Evolutionary conservation across 2,113 vertebrate genomes (phyloP), one percentile per base, ranked within the genome.

Genomic region (Trachemys scripta): DNA sequence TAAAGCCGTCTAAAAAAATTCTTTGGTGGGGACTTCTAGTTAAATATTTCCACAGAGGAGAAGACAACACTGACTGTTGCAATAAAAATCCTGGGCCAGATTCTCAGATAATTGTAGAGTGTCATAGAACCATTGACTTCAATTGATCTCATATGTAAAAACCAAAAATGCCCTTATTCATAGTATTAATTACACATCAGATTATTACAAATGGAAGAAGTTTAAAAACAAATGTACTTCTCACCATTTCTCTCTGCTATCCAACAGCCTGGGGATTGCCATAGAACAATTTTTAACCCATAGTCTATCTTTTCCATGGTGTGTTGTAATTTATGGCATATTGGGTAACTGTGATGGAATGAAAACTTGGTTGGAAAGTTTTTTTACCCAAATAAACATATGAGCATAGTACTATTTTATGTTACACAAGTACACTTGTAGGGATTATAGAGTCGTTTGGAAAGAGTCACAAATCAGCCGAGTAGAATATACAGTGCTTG

Each of bases 271-370:
- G 90, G 38, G 5, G 7, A 57, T 95, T 62, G 50, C 35, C 84
- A 14, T 57, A 62, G 69, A 53, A 83, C 25, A 83, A 83, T 79
- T 95, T n/a, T 2, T 1, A 89, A 50, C 45, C 12, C 89, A 94
- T 51, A 50, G 35, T 79, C 35, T 89, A 8, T 79, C 62, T 94
- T 75, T 96, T 91, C 87, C 90, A 57, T 42, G 2, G 3, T 50
- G 10, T 38, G 65, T 91, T 95, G 78, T 90, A 92, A 27, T 94
- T 94, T 82, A 83, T 50, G 81, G 82, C 49, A 62, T 29, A 90
- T 4, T 79, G 85, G 90, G 89, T 88, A 85, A 87, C 72, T 12
- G 47, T 97, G 49, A 94, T 86, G 35, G 79, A 96, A 97, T 1
- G 0, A 95, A 93, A 88, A 90, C 75, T 5, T 56, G 24, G 0